Conservation (phyloP, 2,113 vertebrate species). For the Corydoras maculifer region DNA sequence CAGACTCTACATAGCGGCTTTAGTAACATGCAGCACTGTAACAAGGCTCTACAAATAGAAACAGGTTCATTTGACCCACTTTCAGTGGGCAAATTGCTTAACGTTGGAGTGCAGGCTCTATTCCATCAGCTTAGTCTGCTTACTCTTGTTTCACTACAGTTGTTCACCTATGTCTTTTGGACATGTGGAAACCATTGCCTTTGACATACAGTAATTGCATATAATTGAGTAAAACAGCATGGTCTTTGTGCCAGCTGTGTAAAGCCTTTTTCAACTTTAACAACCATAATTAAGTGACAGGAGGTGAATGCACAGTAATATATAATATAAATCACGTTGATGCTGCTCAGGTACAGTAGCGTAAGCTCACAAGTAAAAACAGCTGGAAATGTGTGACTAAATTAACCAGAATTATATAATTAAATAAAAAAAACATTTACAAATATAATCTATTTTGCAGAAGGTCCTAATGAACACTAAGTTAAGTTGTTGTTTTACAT, state of each 20-base stretch:
- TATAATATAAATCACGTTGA: no score
- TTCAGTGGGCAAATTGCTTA: constrained; percentile 2
- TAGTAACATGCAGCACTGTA: neutral
- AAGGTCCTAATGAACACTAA: no score
- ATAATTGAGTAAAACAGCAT: constrained; percentile 13
- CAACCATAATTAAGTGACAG: neutral
- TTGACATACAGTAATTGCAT: constrained; percentile 9
- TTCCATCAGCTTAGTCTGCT: neutral
- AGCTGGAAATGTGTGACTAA: no score
- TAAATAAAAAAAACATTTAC: no score
- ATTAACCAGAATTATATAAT: no score
- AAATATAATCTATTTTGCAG: no score
- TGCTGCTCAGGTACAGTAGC: no score
- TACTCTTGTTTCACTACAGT: constrained; percentile 6
- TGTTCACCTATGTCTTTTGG: constrained; percentile 7
- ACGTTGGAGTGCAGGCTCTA: constrained; percentile 2
- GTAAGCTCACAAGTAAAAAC: no score
- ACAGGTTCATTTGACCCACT: neutral
- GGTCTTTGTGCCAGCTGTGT: constrained; percentile 9
- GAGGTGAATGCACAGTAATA: constrained; percentile 1
- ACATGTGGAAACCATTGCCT: constrained; percentile 13
- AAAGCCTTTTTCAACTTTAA: neutral
- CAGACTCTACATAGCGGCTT: neutral
- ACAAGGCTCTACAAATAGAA: constrained; percentile 1
- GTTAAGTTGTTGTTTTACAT: no score